phyloP scores from a whole-genome alignment of 2,797 vertebrate species.

The Kryptolebias ocellatus region DNA sequence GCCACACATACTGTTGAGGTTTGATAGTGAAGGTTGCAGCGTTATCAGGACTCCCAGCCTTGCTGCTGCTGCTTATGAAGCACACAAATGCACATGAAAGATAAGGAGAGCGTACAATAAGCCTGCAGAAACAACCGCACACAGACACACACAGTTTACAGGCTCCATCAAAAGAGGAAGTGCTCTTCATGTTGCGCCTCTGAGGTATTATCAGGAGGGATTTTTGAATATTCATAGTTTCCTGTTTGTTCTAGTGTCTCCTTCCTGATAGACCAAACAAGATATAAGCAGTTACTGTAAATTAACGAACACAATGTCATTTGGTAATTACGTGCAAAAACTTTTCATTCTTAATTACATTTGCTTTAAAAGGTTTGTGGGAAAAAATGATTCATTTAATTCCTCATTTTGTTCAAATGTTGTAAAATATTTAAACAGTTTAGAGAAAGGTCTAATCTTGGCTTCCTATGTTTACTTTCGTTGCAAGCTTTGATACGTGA shows the following conservation, averaged over 20 bases:
- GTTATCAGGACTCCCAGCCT: conserved; percentile 39
- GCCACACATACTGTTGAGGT: background rate
- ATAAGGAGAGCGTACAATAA: conserved; percentile 37
- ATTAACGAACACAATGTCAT: background rate
- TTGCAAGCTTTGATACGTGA: too few species aligned
- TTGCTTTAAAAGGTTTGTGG: background rate
- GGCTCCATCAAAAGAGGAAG: conserved; percentile 37
- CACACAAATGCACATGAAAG: conserved; percentile 25
- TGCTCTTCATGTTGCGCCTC: conserved; percentile 3
- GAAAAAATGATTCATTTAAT: too few species aligned
- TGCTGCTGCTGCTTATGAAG: conserved; percentile 23
- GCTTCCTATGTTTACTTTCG: too few species aligned
- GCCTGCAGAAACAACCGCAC: conserved; percentile 16
- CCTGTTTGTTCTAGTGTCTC: background rate
- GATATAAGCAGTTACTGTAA: background rate
- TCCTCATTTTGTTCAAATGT: too few species aligned
- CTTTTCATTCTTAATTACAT: background rate
- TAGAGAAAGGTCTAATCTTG: too few species aligned
- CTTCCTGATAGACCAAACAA: background rate
- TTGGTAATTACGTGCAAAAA: background rate
- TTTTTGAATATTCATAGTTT: conserved; percentile 37
- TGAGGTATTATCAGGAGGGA: conserved; percentile 26
- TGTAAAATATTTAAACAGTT: too few species aligned
- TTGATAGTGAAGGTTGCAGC: conserved; percentile 16
- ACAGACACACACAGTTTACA: background rate